These are phyloP conservation scores for Lasioglossum vierecki DNA, from an alignment of 2,888 invertebrate species.

Conservation along the genomic window DNA sequence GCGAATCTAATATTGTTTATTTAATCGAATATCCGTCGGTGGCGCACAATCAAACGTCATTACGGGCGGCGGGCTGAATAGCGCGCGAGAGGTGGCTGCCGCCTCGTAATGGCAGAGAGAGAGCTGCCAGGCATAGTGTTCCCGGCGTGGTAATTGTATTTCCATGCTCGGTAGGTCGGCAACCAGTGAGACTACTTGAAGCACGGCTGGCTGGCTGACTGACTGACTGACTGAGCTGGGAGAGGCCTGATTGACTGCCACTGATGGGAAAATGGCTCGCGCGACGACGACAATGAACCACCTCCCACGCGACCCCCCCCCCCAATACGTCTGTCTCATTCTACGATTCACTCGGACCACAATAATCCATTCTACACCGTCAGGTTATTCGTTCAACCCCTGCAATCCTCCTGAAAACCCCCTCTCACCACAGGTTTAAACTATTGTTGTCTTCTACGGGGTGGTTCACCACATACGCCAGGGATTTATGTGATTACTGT, in stretches of 20 bases:
- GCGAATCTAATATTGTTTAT: conserved; percentile 82
- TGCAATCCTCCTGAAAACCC: not conserved
- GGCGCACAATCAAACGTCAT: conserved; percentile 83
- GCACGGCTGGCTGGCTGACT: conserved; percentile 63
- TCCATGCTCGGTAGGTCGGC: conserved; percentile 78
- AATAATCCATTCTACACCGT: conserved; percentile 4
- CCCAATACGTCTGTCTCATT: conserved; percentile 12
- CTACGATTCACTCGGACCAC: conserved; percentile 3
- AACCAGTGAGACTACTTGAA: conserved; percentile 61
- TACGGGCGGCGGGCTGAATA: conserved; percentile 69
- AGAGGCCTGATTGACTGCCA: conserved; percentile 68
- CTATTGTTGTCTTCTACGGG: not conserved
- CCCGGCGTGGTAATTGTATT: conserved; percentile 82
- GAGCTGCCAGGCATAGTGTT: conserved; percentile 70
- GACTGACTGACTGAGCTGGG: conserved; percentile 63
- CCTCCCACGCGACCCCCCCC: conserved; percentile 39
- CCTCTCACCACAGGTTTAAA: not conserved
- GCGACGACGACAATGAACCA: conserved; percentile 63
- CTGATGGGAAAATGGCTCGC: conserved; percentile 64
- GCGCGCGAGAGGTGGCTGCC: conserved; percentile 34
- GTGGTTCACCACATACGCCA: not conserved
- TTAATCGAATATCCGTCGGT: conserved; percentile 83
- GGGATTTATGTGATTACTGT: not conserved
- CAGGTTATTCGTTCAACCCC: not conserved
- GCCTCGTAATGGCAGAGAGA: conserved; percentile 59